Percentiles rank a stretch among this genome's conserved stretches.
Evolutionary conservation across 2,113 vertebrate genomes (phyloP).

Genomic region (Pyxicephalus adspersus): DNA sequence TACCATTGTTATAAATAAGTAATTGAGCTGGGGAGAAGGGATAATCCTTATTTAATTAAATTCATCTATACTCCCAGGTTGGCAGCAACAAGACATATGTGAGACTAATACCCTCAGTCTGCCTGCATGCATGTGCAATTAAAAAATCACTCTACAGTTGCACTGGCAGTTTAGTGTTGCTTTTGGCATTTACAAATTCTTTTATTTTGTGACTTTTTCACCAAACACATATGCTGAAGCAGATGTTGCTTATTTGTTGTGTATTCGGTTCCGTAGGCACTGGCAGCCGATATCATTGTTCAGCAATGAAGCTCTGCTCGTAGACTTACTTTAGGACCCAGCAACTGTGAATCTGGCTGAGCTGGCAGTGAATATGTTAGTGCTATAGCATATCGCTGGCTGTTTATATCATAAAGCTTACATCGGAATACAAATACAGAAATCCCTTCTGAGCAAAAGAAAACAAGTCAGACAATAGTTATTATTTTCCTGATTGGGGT

Average conservation of each 20-base stretch:
- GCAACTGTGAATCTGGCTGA: conserved; percentile 69
- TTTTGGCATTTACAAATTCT: conserved; percentile 89
- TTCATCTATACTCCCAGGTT: conserved; percentile 87
- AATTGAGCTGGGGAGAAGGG: conserved; percentile 84
- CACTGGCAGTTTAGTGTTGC: conserved; percentile 85
- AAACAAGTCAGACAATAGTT: too few relatives aligned
- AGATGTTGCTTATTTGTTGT: conserved; percentile 89
- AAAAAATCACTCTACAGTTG: conserved; percentile 85
- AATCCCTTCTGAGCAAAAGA: background rate
- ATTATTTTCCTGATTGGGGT: too few relatives aligned
- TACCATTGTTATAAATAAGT: conserved; percentile 88
- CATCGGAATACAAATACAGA: background rate
- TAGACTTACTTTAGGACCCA: conserved; percentile 76
- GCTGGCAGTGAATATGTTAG: conserved; percentile 68
- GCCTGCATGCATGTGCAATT: conserved; percentile 84
- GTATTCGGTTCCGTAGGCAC: conserved; percentile 85
- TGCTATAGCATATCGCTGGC: conserved; percentile 71
- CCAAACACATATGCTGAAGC: conserved; percentile 86
- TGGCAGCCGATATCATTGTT: conserved; percentile 84
- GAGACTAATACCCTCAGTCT: conserved; percentile 84
- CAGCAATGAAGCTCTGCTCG: conserved; percentile 81
- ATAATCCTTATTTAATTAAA: conserved; percentile 90
- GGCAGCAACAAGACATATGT: conserved; percentile 85
- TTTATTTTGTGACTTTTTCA: conserved; percentile 85
- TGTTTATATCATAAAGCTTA: conserved; percentile 68